Base-by-base conservation (phyloP, 2,888 invertebrate species). In the Listrodromus nycthemerus region DNA sequence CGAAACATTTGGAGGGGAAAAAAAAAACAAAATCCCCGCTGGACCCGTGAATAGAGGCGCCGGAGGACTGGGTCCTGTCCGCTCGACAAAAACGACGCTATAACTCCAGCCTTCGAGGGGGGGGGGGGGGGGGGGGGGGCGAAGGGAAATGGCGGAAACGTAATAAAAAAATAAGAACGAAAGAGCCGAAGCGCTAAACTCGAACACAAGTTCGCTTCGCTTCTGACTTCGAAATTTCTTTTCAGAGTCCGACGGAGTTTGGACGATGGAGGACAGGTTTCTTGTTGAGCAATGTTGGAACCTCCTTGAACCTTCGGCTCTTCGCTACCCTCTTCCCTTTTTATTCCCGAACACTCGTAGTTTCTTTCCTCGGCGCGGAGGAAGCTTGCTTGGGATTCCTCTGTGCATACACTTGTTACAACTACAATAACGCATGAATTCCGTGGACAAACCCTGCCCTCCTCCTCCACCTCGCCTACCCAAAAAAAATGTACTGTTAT, bases 161-260 rank as follows among this genome's bases (percentile, higher is more conserved):
- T 10, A 37, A 37, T 8, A 37, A 37, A 10, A 37, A 37, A 10
- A 10, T 16, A 19, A 65, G 33, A 45, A 55, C 33, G 45, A 13
- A 33, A 37, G 65, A 69, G n/a, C 50, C 58, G 50, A 30, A 70
- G 61, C 55, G 66, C 58, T 50, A 80, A 80, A 80, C 74, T 80
- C 58, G 74, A 75, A 75, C 74, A 75, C 74, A 74, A 80, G 74
- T 80, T 74, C 79, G 33, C 24, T 33, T 41, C 21, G 74, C 67
- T 61, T 61, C 74, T 63, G 74, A 80, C 80, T 80, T 80, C 61
- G 74, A 75, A 80, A 80, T 80, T 80, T 74, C 74, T 80, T 69
- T 61, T 69, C 67, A 50, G 48, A 74, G 63, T 80, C 69, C 74
- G 52, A 13, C 13, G 58, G 41, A 66, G 76, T 65, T 24, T 50